These are phyloP conservation scores for Porites evermanni DNA, from an alignment of 92 coral and sea anemone species.

Conservation along the genomic window DNA sequence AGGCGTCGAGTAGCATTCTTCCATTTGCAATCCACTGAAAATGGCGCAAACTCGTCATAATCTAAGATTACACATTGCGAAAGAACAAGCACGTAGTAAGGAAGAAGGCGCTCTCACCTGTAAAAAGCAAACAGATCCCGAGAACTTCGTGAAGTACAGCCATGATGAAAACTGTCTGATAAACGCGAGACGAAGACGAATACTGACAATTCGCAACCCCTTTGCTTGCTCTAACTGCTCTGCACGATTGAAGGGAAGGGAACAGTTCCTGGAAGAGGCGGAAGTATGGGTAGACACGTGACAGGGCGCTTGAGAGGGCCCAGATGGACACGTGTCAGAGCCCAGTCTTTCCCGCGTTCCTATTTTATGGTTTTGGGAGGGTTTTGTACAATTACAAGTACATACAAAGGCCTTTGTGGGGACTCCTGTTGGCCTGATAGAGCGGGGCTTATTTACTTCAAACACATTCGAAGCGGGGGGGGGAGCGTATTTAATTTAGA, in stretches of 20 bases:
- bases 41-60: no score
- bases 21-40: no score
- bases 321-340: not conserved
- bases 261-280: constrained; percentile 9
- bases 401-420: no score
- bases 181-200: not conserved
- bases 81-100: not conserved
- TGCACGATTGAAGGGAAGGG: not conserved
- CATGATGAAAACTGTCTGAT: not conserved
- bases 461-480: no score
- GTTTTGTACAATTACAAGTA: no score
- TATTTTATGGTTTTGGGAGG: no score
- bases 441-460: no score
- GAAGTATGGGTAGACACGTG: not conserved
- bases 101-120: constrained; percentile 3
- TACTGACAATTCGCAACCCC: no score
- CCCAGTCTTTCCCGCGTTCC: not conserved
- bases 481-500: no score
- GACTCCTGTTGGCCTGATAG: no score
- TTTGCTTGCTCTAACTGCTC: no score
- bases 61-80: not conserved
- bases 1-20: no score
- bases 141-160: not conserved
- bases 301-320: not conserved
- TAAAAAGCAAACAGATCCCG: not conserved